phyloP scores from a whole-genome alignment of 2,113 vertebrate species.

The Clarias gariepinus region DNA sequence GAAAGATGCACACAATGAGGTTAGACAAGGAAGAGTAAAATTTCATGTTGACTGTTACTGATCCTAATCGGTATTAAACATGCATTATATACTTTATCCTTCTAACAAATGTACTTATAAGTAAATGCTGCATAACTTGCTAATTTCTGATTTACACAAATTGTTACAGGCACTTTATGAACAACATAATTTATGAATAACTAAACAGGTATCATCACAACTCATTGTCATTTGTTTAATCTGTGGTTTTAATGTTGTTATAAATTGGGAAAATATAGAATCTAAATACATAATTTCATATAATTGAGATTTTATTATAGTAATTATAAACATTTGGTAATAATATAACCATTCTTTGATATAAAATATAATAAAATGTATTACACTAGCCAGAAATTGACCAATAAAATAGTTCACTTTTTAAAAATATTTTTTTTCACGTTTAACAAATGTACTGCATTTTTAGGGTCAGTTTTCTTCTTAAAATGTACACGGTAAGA shows the following conservation, averaged over 20 bases:
- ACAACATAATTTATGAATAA: background rate
- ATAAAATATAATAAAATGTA: no score
- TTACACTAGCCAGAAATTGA: no score
- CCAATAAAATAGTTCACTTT: no score
- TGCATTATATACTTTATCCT: background rate
- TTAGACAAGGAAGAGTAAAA: background rate
- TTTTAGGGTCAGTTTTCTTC: background rate
- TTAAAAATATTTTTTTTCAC: background rate
- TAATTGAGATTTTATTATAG: no score
- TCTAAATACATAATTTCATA: background rate
- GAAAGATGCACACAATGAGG: background rate
- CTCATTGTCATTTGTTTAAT: no score
- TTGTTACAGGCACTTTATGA: background rate
- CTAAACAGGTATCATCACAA: background rate
- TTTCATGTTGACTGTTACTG: background rate
- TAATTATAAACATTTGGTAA: no score
- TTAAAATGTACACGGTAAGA: background rate
- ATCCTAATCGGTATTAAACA: background rate
- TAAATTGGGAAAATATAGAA: no score
- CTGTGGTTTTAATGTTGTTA: no score
- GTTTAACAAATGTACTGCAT: background rate
- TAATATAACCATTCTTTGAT: no score
- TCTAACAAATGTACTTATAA: background rate
- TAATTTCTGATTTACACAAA: background rate
- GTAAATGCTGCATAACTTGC: no score